These are phyloP conservation scores for Notospermus geniculatus DNA, from an alignment of 1,140 invertebrate genomes.

Conservation along the genomic window DNA sequence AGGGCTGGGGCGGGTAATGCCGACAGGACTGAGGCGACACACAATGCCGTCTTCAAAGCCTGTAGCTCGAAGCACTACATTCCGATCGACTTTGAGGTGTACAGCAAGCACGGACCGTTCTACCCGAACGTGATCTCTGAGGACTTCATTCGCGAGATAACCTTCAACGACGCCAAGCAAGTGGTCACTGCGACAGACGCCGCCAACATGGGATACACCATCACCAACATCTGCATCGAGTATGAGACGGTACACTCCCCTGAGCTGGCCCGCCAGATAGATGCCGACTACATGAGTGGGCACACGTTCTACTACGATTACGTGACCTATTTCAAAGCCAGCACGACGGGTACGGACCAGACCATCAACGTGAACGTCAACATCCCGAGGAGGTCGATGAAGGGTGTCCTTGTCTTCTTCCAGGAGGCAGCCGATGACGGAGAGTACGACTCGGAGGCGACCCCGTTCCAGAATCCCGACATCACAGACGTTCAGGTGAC, in stretches of 20 bases:
- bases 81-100: conserved; percentile 20
- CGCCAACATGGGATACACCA: conserved; percentile 9
- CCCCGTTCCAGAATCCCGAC: conserved; percentile 18
- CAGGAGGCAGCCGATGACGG: conserved; percentile 14
- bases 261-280: conserved; percentile 20
- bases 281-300: background rate
- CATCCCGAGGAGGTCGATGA: conserved; percentile 23
- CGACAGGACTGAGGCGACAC: background rate
- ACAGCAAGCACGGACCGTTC: conserved; percentile 20
- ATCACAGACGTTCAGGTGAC: conserved; percentile 23
- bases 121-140: conserved; percentile 19
- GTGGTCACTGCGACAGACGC: conserved; percentile 13
- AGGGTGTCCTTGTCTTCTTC: conserved; percentile 26
- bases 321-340: conserved; percentile 17
- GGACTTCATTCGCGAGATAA: conserved; percentile 19
- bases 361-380: conserved; percentile 26
- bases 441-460: background rate
- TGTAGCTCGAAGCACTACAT: conserved; percentile 12
- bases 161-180: conserved; percentile 19
- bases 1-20: conserved; percentile 6
- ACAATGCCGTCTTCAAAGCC: conserved; percentile 8
- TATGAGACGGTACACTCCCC: conserved; percentile 17
- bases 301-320: conserved; percentile 11
- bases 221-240: conserved; percentile 22
- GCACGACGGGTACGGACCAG: conserved; percentile 15